Conservation (phyloP, 2,113 vertebrate genomes). For the Empidonax alnorum region DNA sequence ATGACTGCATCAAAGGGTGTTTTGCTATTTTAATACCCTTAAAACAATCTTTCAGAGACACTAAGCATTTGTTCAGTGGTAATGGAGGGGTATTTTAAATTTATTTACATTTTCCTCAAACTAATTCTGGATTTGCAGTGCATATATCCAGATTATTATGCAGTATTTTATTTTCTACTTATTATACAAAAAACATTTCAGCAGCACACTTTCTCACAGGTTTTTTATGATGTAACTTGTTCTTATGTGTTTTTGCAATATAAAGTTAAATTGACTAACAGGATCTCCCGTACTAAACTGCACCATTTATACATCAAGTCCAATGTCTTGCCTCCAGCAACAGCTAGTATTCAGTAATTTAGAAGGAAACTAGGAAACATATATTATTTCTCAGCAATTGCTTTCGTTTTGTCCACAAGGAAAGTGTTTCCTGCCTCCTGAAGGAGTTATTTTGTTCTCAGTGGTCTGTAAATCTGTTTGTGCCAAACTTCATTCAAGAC, state of each 20-base stretch:
- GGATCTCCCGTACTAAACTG: neutral
- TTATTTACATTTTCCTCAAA: neutral
- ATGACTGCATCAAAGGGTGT: neutral
- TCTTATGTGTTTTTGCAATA: neutral
- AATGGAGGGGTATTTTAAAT: neutral
- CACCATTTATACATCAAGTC: neutral
- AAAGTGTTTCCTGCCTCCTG: neutral
- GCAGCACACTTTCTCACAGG: neutral
- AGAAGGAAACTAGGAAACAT: conserved; percentile 5
- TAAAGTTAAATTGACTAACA: conserved; percentile 25
- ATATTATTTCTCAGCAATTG: neutral
- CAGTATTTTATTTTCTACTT: neutral
- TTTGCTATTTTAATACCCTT: neutral
- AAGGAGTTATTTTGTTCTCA: neutral
- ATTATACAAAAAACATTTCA: neutral
- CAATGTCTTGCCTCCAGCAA: conserved; percentile 12
- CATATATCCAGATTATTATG: neutral
- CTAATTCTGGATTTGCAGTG: neutral
- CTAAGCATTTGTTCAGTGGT: neutral
- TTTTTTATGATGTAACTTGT: neutral
- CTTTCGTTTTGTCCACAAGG: neutral
- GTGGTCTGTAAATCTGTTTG: neutral
- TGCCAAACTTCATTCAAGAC: neutral
- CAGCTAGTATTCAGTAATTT: neutral
- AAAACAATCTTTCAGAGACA: neutral